Conservation (phyloP, 2,113 vertebrate genomes). For the Diadophis punctatus region DNA sequence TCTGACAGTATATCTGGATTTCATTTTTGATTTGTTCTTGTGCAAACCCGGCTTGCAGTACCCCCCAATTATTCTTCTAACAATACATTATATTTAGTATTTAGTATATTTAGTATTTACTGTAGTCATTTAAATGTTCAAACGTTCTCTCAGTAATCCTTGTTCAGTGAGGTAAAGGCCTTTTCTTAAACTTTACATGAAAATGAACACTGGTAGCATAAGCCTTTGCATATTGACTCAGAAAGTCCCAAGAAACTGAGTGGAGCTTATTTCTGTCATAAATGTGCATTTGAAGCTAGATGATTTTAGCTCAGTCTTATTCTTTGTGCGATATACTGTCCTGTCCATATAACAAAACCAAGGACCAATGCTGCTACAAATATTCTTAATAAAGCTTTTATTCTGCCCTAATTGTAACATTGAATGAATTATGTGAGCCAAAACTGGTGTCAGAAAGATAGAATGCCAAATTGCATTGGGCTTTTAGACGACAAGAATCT, state of each 20-base stretch:
- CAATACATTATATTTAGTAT: not conserved
- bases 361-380: not conserved
- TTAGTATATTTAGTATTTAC: not conserved
- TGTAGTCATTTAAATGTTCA: not conserved
- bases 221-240: not conserved
- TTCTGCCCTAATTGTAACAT: not conserved
- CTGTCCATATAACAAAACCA: not conserved
- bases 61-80: not conserved
- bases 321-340: not conserved
- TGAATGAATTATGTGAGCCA: not conserved
- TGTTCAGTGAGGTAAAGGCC: not conserved
- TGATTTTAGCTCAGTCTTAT: not conserved
- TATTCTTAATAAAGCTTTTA: slow-evolving; percentile 1
- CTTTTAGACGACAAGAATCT: not conserved
- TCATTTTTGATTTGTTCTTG: not conserved
- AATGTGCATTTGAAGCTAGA: not conserved
- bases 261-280: not conserved
- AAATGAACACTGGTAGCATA: not conserved
- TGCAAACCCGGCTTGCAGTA: not conserved
- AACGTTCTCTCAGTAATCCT: not conserved
- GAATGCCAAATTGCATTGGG: not conserved
- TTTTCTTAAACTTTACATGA: not conserved
- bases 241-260: not conserved
- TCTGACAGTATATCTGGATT: not conserved
- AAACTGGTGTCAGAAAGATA: not conserved